Evolutionary conservation across 1,140 invertebrate species (phyloP).

Genomic region (Plutomurus gul): DNA sequence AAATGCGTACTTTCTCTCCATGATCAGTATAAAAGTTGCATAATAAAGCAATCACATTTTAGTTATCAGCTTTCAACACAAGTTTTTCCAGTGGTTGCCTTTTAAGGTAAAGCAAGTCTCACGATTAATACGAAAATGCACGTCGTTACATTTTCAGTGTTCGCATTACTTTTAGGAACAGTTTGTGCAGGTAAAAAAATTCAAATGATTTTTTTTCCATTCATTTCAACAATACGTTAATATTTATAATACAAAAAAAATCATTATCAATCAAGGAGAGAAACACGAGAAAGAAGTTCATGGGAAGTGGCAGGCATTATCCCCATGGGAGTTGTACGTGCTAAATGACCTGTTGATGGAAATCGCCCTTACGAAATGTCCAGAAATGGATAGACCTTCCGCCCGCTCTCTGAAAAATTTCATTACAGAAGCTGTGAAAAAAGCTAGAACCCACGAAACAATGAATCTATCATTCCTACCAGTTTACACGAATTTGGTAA

Average conservation of each 20-base stretch:
- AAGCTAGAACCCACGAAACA: neutral
- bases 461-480: conserved; percentile 27
- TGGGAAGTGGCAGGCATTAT: neutral
- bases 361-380: neutral
- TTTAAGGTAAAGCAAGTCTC: too few species aligned
- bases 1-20: too few species aligned
- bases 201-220: too few species aligned
- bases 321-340: conserved; percentile 37
- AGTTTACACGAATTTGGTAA: conserved; percentile 14
- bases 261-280: neutral
- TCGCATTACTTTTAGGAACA: too few species aligned
- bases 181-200: too few species aligned
- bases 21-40: too few species aligned
- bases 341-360: conserved; percentile 33
- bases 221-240: too few species aligned
- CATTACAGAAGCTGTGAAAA: neutral
- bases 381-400: neutral
- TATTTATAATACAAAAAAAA: neutral
- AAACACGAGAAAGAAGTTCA: neutral
- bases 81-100: too few species aligned
- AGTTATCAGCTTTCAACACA: too few species aligned
- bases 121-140: too few species aligned
- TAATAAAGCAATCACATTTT: too few species aligned
- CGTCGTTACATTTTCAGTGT: too few species aligned
- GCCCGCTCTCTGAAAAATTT: neutral